Conservation (phyloP, 2,888 invertebrate species). For the Brachylomia viminalis region DNA sequence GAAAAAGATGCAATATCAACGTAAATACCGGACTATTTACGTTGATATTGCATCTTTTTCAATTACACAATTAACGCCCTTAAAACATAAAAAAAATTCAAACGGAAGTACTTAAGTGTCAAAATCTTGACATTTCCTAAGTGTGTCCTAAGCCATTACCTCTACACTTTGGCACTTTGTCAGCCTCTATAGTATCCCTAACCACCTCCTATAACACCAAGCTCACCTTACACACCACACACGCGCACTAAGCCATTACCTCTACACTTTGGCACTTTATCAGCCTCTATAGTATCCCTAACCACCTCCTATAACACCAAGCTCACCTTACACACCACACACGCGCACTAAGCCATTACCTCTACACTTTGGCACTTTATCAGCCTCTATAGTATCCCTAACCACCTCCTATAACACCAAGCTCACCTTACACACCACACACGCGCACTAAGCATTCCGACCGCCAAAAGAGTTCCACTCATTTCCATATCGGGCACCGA, state of each 20-base stretch:
- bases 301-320: background rate
- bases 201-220: background rate
- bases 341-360: constrained; percentile 10
- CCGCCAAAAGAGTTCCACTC: constrained; percentile 69
- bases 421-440: constrained; percentile 59
- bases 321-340: constrained; percentile 59
- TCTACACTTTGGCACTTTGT: background rate
- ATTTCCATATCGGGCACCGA: constrained; percentile 67
- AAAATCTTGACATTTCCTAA: background rate
- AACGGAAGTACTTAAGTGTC: background rate
- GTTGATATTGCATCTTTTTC: background rate
- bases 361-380: background rate
- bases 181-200: background rate
- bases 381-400: background rate
- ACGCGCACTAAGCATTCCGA: constrained; percentile 62
- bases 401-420: background rate
- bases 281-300: background rate
- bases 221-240: constrained; percentile 59
- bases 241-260: constrained; percentile 10
- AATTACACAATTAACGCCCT: background rate
- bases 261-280: background rate
- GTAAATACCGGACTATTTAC: background rate
- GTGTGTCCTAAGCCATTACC: too few species aligned
- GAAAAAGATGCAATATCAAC: background rate
- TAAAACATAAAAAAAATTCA: background rate